A percentile compares a stretch with the other conserved stretches of the same genome.
These are phyloP conservation scores for Sceloporus undulatus DNA, from an alignment of 2,113 vertebrate species.

Conservation along the genomic window DNA sequence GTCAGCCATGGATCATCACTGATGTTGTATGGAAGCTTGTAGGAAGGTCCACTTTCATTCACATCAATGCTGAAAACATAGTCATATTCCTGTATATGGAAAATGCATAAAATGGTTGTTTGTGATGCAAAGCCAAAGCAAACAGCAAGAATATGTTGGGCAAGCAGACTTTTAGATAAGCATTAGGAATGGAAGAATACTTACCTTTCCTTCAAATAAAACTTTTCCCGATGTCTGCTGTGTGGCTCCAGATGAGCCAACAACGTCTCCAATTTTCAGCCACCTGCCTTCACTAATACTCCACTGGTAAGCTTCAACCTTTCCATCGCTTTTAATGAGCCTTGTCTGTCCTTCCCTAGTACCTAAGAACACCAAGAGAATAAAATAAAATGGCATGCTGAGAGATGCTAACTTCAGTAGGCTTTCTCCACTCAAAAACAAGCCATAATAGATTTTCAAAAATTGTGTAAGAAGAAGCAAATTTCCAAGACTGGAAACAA, in stretches of 20 bases:
- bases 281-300: conserved; percentile 85
- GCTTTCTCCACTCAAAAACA: background rate
- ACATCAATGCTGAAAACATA: conserved; percentile 97
- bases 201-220: conserved; percentile 96
- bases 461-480: background rate
- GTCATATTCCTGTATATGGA: conserved; percentile 90
- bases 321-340: conserved; percentile 81
- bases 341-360: conserved; percentile 86
- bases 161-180: background rate
- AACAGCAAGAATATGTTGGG: background rate
- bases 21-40: conserved; percentile 95
- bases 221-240: conserved; percentile 92
- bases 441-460: background rate
- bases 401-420: background rate
- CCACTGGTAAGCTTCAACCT: conserved; percentile 88
- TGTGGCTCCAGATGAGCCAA: conserved; percentile 92
- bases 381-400: background rate
- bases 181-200: background rate
- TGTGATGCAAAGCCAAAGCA: background rate
- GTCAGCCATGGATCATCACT: conserved; percentile 95
- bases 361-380: conserved; percentile 63
- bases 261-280: conserved; percentile 98
- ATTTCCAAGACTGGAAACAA: conserved; percentile 2
- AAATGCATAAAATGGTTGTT: conserved; percentile 49
- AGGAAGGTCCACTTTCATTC: conserved; percentile 93